phyloP scores from a whole-genome alignment of 2,113 vertebrate species.

The Malurus alboscapulatus region DNA sequence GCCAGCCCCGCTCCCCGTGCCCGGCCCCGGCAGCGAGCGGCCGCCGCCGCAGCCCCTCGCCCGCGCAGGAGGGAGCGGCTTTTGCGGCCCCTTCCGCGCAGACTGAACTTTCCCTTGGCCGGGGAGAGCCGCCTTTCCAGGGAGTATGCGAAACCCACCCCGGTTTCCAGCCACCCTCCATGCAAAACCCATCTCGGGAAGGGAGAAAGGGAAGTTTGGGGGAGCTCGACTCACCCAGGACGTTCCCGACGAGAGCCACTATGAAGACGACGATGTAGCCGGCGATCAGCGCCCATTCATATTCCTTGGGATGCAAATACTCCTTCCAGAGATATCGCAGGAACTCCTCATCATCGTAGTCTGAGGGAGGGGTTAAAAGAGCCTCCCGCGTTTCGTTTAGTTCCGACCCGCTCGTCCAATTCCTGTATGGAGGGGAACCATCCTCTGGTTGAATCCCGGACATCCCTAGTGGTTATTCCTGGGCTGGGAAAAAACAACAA shows the following conservation, averaged over 20 bases:
- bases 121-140: neutral
- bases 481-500: neutral
- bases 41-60: neutral
- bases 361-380: conserved; percentile 64
- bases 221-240: conserved; percentile 84
- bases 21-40: neutral
- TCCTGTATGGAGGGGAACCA: conserved; percentile 69
- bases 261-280: conserved; percentile 94
- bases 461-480: conserved; percentile 72
- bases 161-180: neutral
- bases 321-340: conserved; percentile 93
- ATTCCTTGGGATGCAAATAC: conserved; percentile 93
- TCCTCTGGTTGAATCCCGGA: conserved; percentile 74
- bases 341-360: conserved; percentile 92
- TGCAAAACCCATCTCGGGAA: neutral
- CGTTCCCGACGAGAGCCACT: conserved; percentile 90
- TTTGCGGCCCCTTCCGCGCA: neutral
- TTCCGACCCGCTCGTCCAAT: conserved; percentile 74
- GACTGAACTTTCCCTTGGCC: neutral
- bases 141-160: neutral
- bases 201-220: neutral
- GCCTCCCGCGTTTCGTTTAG: conserved; percentile 76
- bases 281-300: conserved; percentile 93
- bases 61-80: neutral
- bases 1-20: neutral